Evolutionary conservation across 2,888 invertebrate genomes (phyloP).

Genomic region (Thymelicus acteon): DNA sequence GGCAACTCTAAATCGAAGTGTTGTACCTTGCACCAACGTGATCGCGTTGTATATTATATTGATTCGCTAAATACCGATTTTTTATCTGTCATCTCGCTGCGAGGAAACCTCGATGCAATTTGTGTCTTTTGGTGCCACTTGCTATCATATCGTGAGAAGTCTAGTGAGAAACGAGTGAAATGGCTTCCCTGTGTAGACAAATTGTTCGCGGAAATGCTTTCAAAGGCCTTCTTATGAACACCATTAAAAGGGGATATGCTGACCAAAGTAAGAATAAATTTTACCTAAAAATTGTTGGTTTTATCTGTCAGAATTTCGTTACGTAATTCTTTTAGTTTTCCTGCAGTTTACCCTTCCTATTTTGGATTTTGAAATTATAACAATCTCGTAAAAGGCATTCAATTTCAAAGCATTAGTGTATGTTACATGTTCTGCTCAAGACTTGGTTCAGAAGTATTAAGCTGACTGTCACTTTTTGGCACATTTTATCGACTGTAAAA

Average conservation of each 20-base stretch:
- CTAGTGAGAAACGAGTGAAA: constrained; percentile 81
- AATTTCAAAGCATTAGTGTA: neutral
- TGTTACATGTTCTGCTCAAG: neutral
- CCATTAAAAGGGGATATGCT: constrained; percentile 85
- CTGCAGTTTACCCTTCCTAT: constrained; percentile 1
- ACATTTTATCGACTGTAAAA: constrained; percentile 56
- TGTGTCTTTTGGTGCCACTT: constrained; percentile 54
- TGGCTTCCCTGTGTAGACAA: constrained; percentile 92
- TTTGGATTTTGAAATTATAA: neutral
- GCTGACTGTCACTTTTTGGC: constrained; percentile 43
- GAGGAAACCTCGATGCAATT: constrained; percentile 40
- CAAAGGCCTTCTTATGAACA: constrained; percentile 86
- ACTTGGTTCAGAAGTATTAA: neutral
- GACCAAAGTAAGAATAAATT: constrained; percentile 86
- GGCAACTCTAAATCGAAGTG: constrained; percentile 7
- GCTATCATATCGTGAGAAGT: constrained; percentile 78
- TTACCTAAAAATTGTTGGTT: constrained; percentile 47
- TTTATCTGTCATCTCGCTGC: constrained; percentile 39
- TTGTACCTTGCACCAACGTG: constrained; percentile 4
- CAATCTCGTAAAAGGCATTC: neutral
- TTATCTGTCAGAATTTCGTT: constrained; percentile 73
- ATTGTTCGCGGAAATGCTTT: constrained; percentile 87
- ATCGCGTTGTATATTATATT: neutral
- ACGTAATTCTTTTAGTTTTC: constrained; percentile 75
- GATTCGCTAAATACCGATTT: constrained; percentile 43